These are phyloP conservation scores for Himalopsyche anomala DNA, from an alignment of 2,888 invertebrate genomes.

Conservation along the genomic window DNA sequence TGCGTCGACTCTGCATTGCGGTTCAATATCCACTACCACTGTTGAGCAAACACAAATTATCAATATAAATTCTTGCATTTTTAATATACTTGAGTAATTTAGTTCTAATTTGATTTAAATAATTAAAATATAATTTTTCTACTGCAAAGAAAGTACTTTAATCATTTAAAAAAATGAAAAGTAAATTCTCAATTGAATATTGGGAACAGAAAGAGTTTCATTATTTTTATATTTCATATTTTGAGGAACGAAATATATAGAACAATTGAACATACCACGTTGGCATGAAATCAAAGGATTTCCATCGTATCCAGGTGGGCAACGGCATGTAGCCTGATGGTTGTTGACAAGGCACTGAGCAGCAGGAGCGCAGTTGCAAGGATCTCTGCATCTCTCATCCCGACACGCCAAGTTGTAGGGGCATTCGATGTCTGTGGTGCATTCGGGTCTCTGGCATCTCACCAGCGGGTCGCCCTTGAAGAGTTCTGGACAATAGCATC, in stretches of 20 bases:
- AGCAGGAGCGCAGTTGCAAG: slow-evolving; percentile 88
- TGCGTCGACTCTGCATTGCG: slow-evolving; percentile 86
- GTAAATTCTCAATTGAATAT: too few species aligned
- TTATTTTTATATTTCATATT: too few species aligned
- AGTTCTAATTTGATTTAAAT: too few species aligned
- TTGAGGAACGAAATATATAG: too few species aligned
- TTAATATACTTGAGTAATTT: too few species aligned
- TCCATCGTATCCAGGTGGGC: slow-evolving; percentile 88
- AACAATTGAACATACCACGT: slow-evolving; percentile 72
- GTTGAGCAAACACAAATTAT: slow-evolving; percentile 62
- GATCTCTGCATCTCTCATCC: slow-evolving; percentile 87
- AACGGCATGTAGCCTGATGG: slow-evolving; percentile 87
- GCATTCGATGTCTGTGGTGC: slow-evolving; percentile 85
- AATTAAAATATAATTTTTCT: too few species aligned
- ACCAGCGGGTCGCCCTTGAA: slow-evolving; percentile 88
- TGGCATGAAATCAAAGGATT: slow-evolving; percentile 84
- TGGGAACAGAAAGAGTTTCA: too few species aligned
- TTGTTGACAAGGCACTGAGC: slow-evolving; percentile 87
- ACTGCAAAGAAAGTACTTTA: too few species aligned
- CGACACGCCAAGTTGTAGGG: slow-evolving; percentile 87
- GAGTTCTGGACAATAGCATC: slow-evolving; percentile 86
- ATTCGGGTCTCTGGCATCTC: slow-evolving; percentile 87
- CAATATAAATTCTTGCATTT: background rate
- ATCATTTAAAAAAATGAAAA: too few species aligned
- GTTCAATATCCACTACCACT: slow-evolving; percentile 76